Evolutionary conservation across 2,888 invertebrate genomes (phyloP), one percentile per base, ranked within the genome.

Genomic region (Notodonta ziczac): DNA sequence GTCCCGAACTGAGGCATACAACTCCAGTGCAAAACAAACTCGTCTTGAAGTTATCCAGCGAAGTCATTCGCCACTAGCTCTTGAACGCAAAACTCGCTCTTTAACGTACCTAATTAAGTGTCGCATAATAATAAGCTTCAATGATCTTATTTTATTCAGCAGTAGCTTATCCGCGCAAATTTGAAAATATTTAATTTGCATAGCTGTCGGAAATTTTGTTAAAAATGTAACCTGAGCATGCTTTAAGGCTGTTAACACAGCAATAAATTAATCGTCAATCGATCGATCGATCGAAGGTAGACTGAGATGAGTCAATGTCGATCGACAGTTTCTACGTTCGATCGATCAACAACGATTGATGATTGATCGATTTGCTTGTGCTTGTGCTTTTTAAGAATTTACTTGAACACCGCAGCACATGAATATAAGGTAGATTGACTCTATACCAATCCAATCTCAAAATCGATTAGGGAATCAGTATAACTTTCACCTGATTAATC

Each of bases 111-210:
- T 81, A 80, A 81, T 81, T 78, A 81, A 72, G 73, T 76, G 74
- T 76, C 70, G 73, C 70, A 76, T 79, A 77, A 81, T 79, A 76
- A 81, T 78, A 77, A 80, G 75, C 77, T 77, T 77, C 76, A 82
- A 81, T 80, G 81, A 77, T 77, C 65, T 73, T 74, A 76, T 76
- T 74, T 76, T 73, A 74, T 76, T 1, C 5, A n/a, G 46, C 46
- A 5, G n/a, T n/a, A 6, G 13, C n/a, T 13, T 46, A 42, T 42
- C 12, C 42, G 8, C 42, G 12, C 42, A 42, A 42, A 12, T 42
- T 42, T 42, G 12, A 4, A 2, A 62, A 60, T 71, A 62, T 50
- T 50, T 14, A 13, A 50, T 16, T 50, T 50, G 16, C 2, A 16
- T 50, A 16, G 24, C 24, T 24, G 24, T 1, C 24, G 24, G 24